Base-by-base conservation (phyloP, 2,888 invertebrate species). In the Catotricha subobsoleta region DNA sequence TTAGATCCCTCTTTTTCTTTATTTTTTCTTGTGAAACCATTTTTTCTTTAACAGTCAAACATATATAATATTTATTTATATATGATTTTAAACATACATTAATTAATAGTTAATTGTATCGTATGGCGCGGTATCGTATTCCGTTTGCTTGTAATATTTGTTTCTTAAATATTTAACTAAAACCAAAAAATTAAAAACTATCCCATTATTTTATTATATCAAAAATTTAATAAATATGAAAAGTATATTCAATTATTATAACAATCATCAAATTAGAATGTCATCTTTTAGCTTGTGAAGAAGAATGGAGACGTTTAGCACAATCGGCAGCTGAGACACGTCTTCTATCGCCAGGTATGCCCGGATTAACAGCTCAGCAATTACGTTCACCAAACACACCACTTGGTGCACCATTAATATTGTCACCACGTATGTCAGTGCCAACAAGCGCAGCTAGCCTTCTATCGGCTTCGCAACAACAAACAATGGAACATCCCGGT, bases 361-460 rank as follows among this genome's bases (percentile, higher is more conserved):
- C 78, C 56, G 77, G 80, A 35, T 62, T 82, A 48, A 67, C 74
- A 28, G 64, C 75, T 25, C 66, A 69, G 43, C 72, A 70, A 43
- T 64, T 78, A 54, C 69, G 78, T 45, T 69, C 72, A 47, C 71
- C 75, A 3, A 76, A 72, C 39, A 78, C 84, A 9, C 90, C 91
- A 0, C 62, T 90, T 45, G 63, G 94, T 21, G 90, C 92, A 1
- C 94, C 92, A 3, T 70, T 94, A 56, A 91, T 95, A 53, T 72
- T 94, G 47, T 88, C 90, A 33, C 87, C 88, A 44, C 73, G 90
- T 52, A 81, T 88, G 76, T 82, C 82, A 12, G 81, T 79, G 44
- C 78, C 80, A 39, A 84, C 78, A 41, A 74, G 82, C 45, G 80
- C 78, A 31, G 72, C 72, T 31, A 72, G 71, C 41, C 68, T 73